phyloP scores from a whole-genome alignment of 2,888 invertebrate species.

The Arge pagana region DNA sequence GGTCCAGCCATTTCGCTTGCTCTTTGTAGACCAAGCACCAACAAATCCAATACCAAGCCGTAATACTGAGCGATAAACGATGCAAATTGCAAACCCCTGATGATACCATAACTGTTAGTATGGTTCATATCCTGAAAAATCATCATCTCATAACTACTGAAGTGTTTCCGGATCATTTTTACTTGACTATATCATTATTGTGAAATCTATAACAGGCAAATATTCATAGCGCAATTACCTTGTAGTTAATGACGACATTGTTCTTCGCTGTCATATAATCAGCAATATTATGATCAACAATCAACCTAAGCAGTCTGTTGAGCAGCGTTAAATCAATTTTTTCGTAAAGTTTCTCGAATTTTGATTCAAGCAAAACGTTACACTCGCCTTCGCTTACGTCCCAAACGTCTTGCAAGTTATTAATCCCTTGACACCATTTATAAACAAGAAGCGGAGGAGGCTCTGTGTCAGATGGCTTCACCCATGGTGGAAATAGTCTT shows the following conservation, averaged over 20 bases:
- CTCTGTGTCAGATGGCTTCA: conserved; percentile 98
- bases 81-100: conserved; percentile 98
- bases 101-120: conserved; percentile 98
- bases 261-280: conserved; percentile 99
- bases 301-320: conserved; percentile 91
- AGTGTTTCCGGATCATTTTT: no score
- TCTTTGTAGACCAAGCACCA: conserved; percentile 95
- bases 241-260: conserved; percentile 99
- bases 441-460: conserved; percentile 91
- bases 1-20: conserved; percentile 99
- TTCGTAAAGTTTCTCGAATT: conserved; percentile 98
- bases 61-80: conserved; percentile 99
- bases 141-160: no score
- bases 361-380: conserved; percentile 95
- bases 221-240: no score
- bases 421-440: conserved; percentile 99
- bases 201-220: no score
- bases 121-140: conserved; percentile 93
- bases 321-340: conserved; percentile 98
- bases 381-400: conserved; percentile 98
- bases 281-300: conserved; percentile 99
- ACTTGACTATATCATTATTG: no score
- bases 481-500: conserved; percentile 96
- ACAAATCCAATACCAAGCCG: conserved; percentile 92
- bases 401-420: conserved; percentile 98